Base-by-base conservation (phyloP, 2,113 vertebrate genomes). In the Elephas maximus region DNA sequence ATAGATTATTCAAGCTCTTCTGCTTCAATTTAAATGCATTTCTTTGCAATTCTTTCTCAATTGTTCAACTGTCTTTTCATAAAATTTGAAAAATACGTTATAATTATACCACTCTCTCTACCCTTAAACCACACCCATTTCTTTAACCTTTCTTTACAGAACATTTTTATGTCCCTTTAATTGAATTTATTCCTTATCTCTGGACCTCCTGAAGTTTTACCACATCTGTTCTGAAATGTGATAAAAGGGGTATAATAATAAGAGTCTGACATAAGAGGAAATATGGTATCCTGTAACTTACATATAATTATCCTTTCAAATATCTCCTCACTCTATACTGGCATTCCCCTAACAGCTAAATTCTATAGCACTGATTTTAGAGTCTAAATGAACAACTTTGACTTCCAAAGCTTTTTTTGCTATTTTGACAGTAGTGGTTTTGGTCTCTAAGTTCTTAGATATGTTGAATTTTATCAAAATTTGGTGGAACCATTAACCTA, bases 171-270 rank as follows among this genome's bases (percentile, higher is more conserved):
- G 84, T 71, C 20, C 2, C 4, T 76, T 87, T 76, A 28, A 77
- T 80, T 88, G 12, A 8, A 73, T 74, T 92, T 89, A 79, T 73
- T 96, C 89, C 57, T 85, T 18, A 78, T 88, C 51, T 45, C 51
- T 79, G 4, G 12, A 88, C 26, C 3, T 23, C 65, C 17, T 78
- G 10, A 63, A 88, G 10, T 91, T 79, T 92, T 30, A 88, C 15
- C 62, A 79, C 44, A 87, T 73, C 28, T 92, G 18, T 89, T 83
- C 44, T 96, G 44, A 84, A 79, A 23, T 96, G 10, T 85, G 14
- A 28, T 71, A 78, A 51, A 73, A 63, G 85, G 0, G 51, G 65
- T 37, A 44, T 18, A 78, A 65, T 24, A 65, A 41, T 26, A 74
- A 65, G 48, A 71, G 78, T 60, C 9, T 94, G 48, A 60, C 14